Conservation (phyloP, 2,113 vertebrate species). For the Galbula dea region DNA sequence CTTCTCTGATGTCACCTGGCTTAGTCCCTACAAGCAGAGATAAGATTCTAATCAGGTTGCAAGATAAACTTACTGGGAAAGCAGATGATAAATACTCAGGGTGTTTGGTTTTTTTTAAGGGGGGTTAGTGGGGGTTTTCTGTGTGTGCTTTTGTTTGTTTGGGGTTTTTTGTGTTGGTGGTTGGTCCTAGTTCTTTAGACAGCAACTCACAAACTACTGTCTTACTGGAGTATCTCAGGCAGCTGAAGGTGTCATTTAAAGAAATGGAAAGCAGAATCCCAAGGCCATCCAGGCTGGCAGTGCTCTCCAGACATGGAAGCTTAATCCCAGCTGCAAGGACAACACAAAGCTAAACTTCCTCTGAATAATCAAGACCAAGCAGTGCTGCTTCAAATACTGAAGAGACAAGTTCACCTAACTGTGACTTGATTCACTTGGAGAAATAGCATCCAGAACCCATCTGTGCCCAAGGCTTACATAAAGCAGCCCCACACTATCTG, state of each 20-base stretch:
- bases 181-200: neutral
- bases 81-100: neutral
- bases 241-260: neutral
- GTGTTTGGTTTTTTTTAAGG: no score
- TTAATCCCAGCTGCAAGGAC: neutral
- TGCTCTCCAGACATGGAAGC: neutral
- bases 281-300: neutral
- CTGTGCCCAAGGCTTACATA: neutral
- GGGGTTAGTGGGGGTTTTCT: neutral
- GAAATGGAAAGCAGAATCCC: neutral
- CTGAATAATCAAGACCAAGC: neutral
- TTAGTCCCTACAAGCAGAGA: slow-evolving; percentile 61
- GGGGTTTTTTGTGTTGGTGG: neutral
- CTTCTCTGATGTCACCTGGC: slow-evolving; percentile 68
- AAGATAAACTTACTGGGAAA: neutral
- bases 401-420: neutral
- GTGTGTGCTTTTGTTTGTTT: neutral
- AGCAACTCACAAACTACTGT: neutral
- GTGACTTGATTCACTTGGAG: neutral
- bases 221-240: neutral
- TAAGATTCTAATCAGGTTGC: neutral
- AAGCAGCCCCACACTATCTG: neutral
- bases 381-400: neutral
- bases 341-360: neutral
- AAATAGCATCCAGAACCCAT: neutral